Percentiles rank a stretch among this genome's conserved stretches.
Evolutionary conservation across 2,113 vertebrate genomes (phyloP).

Genomic region (Forbesichthys agassizii): DNA sequence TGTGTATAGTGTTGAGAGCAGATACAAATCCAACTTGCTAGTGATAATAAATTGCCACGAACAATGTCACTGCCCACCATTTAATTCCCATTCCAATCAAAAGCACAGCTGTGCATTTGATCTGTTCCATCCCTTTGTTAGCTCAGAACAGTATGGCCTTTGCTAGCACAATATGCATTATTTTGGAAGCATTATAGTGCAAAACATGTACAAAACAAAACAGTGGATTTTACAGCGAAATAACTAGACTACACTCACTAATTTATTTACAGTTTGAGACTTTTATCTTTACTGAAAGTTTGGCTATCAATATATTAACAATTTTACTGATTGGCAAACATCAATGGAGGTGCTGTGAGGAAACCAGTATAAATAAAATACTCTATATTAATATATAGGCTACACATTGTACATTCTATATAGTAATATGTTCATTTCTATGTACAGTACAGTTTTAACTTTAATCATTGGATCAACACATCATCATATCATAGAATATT

Average conservation of each 20-base stretch:
- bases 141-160: conserved; percentile 4
- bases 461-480: neutral
- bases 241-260: too few relatives aligned
- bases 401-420: too few relatives aligned
- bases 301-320: too few relatives aligned
- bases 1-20: conserved; percentile 23
- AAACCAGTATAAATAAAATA: too few relatives aligned
- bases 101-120: conserved; percentile 38
- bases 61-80: conserved; percentile 17
- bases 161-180: neutral
- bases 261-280: too few relatives aligned
- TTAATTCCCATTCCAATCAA: conserved; percentile 25
- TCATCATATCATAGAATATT: neutral
- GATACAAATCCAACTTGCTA: conserved; percentile 26
- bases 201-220: neutral
- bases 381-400: too few relatives aligned
- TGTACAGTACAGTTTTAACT: too few relatives aligned
- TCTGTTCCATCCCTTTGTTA: conserved; percentile 39
- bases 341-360: too few relatives aligned
- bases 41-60: conserved; percentile 42
- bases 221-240: conserved; percentile 5
- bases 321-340: too few relatives aligned
- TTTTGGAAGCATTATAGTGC: conserved; percentile 5
- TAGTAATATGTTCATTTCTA: too few relatives aligned
- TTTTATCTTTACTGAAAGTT: too few relatives aligned